Percentiles rank a stretch among this genome's conserved stretches.
These are phyloP conservation scores for Ormia ochracea DNA, from an alignment of 2,888 invertebrate species.

Conservation along the genomic window DNA sequence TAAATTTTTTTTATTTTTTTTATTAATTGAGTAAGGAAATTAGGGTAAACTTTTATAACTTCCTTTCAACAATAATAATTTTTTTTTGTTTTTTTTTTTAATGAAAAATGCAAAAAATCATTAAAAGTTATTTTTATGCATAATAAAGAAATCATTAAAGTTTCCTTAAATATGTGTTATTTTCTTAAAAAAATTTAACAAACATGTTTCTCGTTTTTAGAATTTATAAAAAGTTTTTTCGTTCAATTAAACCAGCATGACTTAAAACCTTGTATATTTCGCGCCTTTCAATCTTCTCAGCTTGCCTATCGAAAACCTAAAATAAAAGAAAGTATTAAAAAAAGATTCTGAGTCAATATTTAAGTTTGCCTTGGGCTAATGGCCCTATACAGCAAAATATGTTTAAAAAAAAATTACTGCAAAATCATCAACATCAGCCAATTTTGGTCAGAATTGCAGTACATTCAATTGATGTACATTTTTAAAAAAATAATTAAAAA, in stretches of 20 bases:
- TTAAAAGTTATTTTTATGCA: conserved; percentile 1
- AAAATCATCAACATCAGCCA: too few relatives aligned
- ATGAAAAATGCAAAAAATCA: conserved; percentile 26
- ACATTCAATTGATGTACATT: too few relatives aligned
- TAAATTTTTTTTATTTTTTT: conserved; percentile 4
- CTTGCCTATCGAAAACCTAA: conserved; percentile 80
- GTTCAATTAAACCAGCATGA: conserved; percentile 81
- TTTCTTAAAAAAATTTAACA: conserved; percentile 12
- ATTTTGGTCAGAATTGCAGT: too few relatives aligned
- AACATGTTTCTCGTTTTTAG: not conserved
- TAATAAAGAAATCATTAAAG: conserved; percentile 2
- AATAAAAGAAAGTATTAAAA: conserved; percentile 13
- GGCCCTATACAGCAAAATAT: not conserved
- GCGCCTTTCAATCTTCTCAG: conserved; percentile 80
- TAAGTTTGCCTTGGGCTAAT: not conserved
- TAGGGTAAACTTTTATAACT: not conserved
- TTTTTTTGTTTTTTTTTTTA: not conserved
- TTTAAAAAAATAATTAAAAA: too few relatives aligned
- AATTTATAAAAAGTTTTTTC: conserved; percentile 61
- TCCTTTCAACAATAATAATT: conserved; percentile 20
- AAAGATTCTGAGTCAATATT: not conserved
- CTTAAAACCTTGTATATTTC: conserved; percentile 82
- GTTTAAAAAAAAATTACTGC: not conserved
- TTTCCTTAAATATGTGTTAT: conserved; percentile 49
- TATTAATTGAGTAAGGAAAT: not conserved